Evolutionary conservation across 2,888 invertebrate genomes (phyloP).

Genomic region (Cerceris rybyensis): DNA sequence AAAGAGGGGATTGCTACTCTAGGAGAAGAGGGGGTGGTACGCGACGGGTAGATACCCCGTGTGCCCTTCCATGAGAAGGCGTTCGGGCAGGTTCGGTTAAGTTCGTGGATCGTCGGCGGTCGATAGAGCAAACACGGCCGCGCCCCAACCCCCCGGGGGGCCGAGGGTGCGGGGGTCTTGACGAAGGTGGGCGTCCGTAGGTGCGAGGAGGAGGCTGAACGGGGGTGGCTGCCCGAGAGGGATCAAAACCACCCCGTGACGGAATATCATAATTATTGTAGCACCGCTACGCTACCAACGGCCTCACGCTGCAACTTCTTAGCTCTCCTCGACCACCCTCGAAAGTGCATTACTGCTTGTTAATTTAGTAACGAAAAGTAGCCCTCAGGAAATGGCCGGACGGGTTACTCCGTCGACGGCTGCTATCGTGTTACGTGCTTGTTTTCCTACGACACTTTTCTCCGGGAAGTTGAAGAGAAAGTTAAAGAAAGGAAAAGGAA

Average conservation of each 20-base stretch:
- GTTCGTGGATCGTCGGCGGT: slow-evolving; percentile 81
- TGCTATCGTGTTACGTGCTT: no score
- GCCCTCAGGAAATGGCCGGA: neutral
- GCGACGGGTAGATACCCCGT: slow-evolving; percentile 64
- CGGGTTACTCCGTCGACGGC: neutral
- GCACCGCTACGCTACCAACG: slow-evolving; percentile 66
- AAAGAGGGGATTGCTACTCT: slow-evolving; percentile 23
- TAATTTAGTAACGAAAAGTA: neutral
- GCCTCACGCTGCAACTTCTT: slow-evolving; percentile 51
- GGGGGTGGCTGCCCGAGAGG: slow-evolving; percentile 45
- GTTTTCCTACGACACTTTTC: neutral
- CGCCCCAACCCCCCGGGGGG: slow-evolving; percentile 79
- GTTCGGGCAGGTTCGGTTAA: slow-evolving; percentile 76
- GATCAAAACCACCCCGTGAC: slow-evolving; percentile 60
- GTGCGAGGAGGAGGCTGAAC: slow-evolving; percentile 27
- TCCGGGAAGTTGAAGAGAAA: no score
- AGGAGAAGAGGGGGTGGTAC: slow-evolving; percentile 54
- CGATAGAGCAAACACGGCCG: slow-evolving; percentile 82
- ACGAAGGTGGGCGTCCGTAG: slow-evolving; percentile 42
- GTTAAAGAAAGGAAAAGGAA: neutral
- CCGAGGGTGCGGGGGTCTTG: slow-evolving; percentile 17
- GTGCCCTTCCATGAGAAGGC: slow-evolving; percentile 60
- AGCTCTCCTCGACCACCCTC: slow-evolving; percentile 2
- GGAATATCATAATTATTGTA: slow-evolving; percentile 79
- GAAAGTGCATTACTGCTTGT: neutral